Evolutionary conservation across 2,888 invertebrate species (phyloP).

Genomic region (Dascillus cervinus): DNA sequence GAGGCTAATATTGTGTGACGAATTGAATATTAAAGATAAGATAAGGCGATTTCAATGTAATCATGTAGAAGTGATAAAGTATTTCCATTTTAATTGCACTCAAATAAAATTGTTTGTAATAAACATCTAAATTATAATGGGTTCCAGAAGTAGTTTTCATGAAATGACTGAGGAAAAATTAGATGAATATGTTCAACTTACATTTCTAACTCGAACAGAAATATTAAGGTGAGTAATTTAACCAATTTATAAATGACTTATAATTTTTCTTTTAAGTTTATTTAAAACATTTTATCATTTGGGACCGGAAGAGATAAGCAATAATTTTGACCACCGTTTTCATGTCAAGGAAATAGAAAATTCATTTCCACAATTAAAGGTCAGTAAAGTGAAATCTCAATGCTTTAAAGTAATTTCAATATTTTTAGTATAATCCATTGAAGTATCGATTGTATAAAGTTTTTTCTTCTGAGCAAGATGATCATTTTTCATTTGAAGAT

Average conservation of each 20-base stretch:
- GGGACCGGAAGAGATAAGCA: constrained; percentile 40
- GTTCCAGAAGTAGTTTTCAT: constrained; percentile 42
- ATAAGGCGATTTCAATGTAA: too few relatives aligned
- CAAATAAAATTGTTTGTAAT: too few relatives aligned
- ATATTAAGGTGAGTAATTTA: constrained; percentile 51
- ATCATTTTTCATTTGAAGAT: constrained; percentile 69
- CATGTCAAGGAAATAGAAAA: constrained; percentile 47
- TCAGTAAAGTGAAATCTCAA: constrained; percentile 34
- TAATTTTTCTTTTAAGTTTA: constrained; percentile 40
- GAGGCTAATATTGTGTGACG: too few relatives aligned
- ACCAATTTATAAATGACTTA: constrained; percentile 4
- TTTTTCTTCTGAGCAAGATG: constrained; percentile 63
- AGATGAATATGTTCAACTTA: constrained; percentile 53
- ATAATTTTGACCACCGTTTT: constrained; percentile 47
- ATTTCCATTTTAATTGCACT: too few relatives aligned
- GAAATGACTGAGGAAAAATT: constrained; percentile 48
- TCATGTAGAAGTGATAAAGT: too few relatives aligned
- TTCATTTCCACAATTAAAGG: constrained; percentile 60
- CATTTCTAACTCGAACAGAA: constrained; percentile 55
- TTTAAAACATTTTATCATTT: constrained; percentile 51
- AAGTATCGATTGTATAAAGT: constrained; percentile 62
- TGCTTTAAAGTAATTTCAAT: neutral
- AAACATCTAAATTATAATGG: constrained; percentile 48
- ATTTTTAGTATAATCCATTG: constrained; percentile 66
- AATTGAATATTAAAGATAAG: too few relatives aligned